phyloP scores from a whole-genome alignment of 2,888 invertebrate genomes.

The Ischnura elegans region DNA sequence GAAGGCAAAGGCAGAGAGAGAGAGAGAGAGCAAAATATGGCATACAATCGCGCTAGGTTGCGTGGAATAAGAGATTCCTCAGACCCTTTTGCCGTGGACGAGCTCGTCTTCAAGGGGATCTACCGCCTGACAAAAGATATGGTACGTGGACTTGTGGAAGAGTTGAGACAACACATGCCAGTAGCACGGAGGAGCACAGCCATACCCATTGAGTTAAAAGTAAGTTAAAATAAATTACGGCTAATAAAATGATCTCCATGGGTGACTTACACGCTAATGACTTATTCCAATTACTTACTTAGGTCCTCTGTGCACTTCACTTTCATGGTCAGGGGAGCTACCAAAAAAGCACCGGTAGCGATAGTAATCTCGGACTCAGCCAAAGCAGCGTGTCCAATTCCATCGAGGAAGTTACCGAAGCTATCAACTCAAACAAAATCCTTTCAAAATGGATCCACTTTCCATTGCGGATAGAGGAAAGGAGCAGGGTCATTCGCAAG shows the following conservation, averaged over 20 bases:
- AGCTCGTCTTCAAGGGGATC: background rate
- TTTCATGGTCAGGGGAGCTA: background rate
- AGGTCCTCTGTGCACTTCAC: background rate
- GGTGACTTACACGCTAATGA: too few relatives aligned
- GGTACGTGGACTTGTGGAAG: background rate
- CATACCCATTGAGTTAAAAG: too few relatives aligned
- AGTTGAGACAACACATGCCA: too few relatives aligned
- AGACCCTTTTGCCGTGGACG: background rate
- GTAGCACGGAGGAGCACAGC: too few relatives aligned
- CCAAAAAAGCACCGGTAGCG: background rate
- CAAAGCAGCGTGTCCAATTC: background rate
- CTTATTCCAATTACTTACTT: background rate
- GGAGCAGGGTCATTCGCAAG: background rate
- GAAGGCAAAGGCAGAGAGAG: background rate
- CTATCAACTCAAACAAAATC: background rate
- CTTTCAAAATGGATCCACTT: background rate
- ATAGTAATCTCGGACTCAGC: background rate
- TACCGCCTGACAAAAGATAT: background rate
- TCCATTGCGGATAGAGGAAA: background rate
- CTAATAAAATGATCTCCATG: too few relatives aligned
- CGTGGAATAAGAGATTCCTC: background rate
- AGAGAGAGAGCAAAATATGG: background rate
- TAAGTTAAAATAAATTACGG: too few relatives aligned
- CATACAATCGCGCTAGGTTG: background rate
- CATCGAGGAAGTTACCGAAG: conserved; percentile 20